Conservation (phyloP, 1,140 invertebrate species). For the Macrosteles quadrilineatus region DNA sequence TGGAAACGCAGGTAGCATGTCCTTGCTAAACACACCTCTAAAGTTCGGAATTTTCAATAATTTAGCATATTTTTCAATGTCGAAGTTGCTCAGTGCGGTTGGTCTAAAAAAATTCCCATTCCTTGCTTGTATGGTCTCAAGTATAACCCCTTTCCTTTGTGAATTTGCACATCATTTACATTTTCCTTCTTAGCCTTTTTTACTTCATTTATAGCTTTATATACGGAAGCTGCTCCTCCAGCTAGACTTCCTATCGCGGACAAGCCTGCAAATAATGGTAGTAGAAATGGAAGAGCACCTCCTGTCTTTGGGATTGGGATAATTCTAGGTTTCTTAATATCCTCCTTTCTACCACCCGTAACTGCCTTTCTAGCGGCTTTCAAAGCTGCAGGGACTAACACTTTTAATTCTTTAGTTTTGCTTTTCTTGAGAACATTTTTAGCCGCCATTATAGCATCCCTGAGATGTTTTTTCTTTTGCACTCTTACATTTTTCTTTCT, state of each 20-base stretch:
- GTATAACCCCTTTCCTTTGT: slow-evolving; percentile 22
- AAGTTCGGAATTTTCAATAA: slow-evolving; percentile 29
- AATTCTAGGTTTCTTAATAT: no score
- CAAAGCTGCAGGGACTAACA: no score
- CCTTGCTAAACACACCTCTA: slow-evolving; percentile 33
- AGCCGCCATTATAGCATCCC: neutral
- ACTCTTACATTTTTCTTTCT: no score
- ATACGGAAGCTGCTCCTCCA: neutral
- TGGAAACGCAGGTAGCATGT: slow-evolving; percentile 35
- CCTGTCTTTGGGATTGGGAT: neutral
- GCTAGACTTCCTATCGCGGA: neutral
- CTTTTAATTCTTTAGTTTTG: no score
- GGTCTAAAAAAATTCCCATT: neutral
- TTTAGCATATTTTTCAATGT: slow-evolving; percentile 5
- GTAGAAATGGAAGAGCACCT: neutral
- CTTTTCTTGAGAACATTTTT: neutral
- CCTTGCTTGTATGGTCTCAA: slow-evolving; percentile 13
- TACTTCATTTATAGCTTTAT: neutral
- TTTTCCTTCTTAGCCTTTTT: neutral
- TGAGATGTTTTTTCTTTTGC: slow-evolving; percentile 14
- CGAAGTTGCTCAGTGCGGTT: slow-evolving; percentile 14
- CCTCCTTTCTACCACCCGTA: neutral
- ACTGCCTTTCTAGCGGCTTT: no score
- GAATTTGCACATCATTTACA: no score
- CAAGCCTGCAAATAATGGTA: slow-evolving; percentile 5